Conservation (phyloP, 2,888 invertebrate genomes). For the Diloba caeruleocephala region DNA sequence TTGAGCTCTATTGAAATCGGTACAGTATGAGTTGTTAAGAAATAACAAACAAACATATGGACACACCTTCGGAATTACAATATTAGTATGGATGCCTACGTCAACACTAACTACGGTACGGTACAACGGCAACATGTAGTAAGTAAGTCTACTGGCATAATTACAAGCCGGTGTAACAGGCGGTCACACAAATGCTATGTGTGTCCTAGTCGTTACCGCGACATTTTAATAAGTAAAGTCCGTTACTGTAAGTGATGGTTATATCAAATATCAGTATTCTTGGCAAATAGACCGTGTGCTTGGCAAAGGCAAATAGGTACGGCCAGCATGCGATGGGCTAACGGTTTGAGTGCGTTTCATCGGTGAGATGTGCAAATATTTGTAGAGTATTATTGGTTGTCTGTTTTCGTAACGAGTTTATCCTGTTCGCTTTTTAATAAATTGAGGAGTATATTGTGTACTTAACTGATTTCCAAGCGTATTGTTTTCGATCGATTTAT, state of each 20-base stretch:
- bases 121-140: slow-evolving; percentile 34
- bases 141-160: slow-evolving; percentile 45
- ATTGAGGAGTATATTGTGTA: slow-evolving; percentile 18
- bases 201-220: slow-evolving; percentile 55
- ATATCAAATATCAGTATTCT: slow-evolving; percentile 63
- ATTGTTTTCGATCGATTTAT: no score
- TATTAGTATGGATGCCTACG: slow-evolving; percentile 3
- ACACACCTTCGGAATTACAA: no score
- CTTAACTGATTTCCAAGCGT: no score
- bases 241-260: slow-evolving; percentile 67
- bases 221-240: slow-evolving; percentile 60
- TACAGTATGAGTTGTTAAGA: no score
- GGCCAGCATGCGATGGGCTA: slow-evolving; percentile 53
- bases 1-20: no score
- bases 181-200: slow-evolving; percentile 50
- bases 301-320: slow-evolving; percentile 47
- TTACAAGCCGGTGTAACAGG: slow-evolving; percentile 56
- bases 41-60: no score
- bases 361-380: slow-evolving; percentile 49
- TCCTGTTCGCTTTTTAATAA: slow-evolving; percentile 52
- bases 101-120: slow-evolving; percentile 35
- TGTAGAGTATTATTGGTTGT: slow-evolving; percentile 27
- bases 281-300: slow-evolving; percentile 42
- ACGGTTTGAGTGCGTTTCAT: slow-evolving; percentile 51
- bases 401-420: slow-evolving; percentile 35